A percentile compares a stretch with the other conserved stretches of the same genome.
Evolutionary conservation across 2,113 vertebrate species (phyloP).

Genomic region (Calyptommatus sinebrachiatus): DNA sequence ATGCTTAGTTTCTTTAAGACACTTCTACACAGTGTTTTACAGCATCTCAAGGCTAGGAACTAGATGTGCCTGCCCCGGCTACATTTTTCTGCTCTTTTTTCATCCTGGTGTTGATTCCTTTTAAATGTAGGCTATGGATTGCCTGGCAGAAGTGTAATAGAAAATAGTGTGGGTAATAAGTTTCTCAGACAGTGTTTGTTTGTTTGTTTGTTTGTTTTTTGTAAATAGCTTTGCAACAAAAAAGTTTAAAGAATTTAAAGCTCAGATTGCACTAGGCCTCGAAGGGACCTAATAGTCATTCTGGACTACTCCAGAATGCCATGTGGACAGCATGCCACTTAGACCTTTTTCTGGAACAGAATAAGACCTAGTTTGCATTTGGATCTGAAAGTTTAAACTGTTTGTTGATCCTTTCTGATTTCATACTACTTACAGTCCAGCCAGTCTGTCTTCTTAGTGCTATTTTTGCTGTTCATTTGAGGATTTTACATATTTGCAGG

Average conservation of each 20-base stretch:
- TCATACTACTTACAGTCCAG: slow-evolving; percentile 27
- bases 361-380: not conserved
- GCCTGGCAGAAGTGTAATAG: slow-evolving; percentile 13
- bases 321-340: no score
- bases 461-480: not conserved
- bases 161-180: slow-evolving; percentile 29
- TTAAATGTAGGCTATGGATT: slow-evolving; percentile 10
- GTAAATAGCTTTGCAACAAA: not conserved
- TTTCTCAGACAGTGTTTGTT: slow-evolving; percentile 8
- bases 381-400: slow-evolving; percentile 5
- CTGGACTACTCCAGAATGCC: no score
- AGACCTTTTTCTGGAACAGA: not conserved
- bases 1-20: not conserved
- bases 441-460: not conserved
- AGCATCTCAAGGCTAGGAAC: not conserved
- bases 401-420: not conserved
- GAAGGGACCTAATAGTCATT: no score
- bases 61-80: not conserved
- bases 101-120: not conserved
- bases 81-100: slow-evolving; percentile 26
- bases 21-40: not conserved
- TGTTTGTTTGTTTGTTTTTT: not conserved
- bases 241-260: not conserved
- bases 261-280: no score
- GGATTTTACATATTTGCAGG: not conserved